These are phyloP conservation scores for Patiria miniata DNA, from an alignment of 35 echinoderm and acorn worm species.

Conservation along the genomic window DNA sequence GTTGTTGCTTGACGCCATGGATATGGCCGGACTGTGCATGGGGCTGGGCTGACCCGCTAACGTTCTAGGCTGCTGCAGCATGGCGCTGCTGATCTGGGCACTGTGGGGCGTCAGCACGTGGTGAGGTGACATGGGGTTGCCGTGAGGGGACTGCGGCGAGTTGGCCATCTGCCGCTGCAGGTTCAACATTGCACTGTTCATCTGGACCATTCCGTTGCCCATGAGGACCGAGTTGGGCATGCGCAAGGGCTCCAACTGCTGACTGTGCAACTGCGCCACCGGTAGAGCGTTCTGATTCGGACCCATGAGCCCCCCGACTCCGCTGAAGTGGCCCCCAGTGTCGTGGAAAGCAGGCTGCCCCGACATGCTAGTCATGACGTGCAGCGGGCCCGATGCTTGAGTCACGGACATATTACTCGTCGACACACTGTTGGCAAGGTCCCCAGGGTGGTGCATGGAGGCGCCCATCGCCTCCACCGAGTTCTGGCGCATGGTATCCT, in stretches of 20 bases:
- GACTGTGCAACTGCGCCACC: neutral
- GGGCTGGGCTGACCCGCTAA: slow-evolving; percentile 46
- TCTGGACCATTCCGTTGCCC: slow-evolving; percentile 19
- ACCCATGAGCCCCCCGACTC: neutral
- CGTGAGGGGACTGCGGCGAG: slow-evolving; percentile 54
- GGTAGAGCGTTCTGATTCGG: slow-evolving; percentile 16
- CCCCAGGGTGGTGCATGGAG: slow-evolving; percentile 58
- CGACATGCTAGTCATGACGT: slow-evolving; percentile 52
- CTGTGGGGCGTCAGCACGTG: slow-evolving; percentile 65
- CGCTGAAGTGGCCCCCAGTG: slow-evolving; percentile 26
- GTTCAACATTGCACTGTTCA: slow-evolving; percentile 50
- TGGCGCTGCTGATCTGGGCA: slow-evolving; percentile 59
- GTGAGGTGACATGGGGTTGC: slow-evolving; percentile 41
- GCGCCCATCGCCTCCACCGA: slow-evolving; percentile 46
- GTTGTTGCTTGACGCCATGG: slow-evolving; percentile 17
- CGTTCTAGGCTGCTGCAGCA: slow-evolving; percentile 70
- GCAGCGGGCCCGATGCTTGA: slow-evolving; percentile 50
- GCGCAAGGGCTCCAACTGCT: neutral
- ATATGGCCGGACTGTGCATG: slow-evolving; percentile 20
- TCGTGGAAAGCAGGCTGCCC: slow-evolving; percentile 36
- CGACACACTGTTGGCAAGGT: slow-evolving; percentile 85
- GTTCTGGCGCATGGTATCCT: slow-evolving; percentile 84
- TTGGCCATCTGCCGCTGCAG: slow-evolving; percentile 41
- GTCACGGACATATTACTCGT: slow-evolving; percentile 53
- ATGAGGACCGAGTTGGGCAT: neutral